Evolutionary conservation across 2,113 vertebrate genomes (phyloP).

Genomic region (Azemiops feae): DNA sequence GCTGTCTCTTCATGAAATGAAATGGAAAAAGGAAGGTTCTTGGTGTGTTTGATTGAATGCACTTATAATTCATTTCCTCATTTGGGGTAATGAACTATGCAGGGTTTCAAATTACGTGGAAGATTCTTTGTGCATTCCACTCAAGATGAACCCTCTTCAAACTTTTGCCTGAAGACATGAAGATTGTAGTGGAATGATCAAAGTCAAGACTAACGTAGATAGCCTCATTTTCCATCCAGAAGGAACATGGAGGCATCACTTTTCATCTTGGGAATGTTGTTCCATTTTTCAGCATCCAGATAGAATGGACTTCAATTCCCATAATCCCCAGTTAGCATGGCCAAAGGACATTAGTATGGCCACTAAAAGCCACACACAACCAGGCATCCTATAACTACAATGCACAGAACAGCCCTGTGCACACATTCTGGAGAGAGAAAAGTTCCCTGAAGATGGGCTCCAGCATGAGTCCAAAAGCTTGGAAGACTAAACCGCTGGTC

Average conservation of each 20-base stretch:
- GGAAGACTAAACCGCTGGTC: neutral
- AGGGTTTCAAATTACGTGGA: neutral
- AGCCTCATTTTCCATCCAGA: neutral
- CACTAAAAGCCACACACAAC: neutral
- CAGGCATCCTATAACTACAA: neutral
- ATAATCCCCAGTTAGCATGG: neutral
- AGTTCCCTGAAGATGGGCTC: neutral
- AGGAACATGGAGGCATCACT: neutral
- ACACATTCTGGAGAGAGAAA: neutral
- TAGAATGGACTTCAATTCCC: neutral
- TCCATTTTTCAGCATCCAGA: neutral
- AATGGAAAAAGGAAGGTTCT: neutral
- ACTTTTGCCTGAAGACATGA: neutral
- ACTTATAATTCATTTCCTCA: neutral
- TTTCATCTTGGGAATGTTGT: neutral
- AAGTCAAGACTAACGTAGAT: neutral
- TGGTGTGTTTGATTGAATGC: neutral
- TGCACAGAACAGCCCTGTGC: neutral
- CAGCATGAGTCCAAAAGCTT: neutral
- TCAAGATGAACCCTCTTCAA: neutral
- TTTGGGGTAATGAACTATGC: neutral
- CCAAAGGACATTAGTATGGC: neutral
- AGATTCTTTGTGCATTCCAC: neutral
- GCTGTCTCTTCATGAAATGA: neutral
- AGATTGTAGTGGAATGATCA: neutral